Percentiles rank a stretch among this genome's conserved stretches.
phyloP scores from a whole-genome alignment of 2,113 vertebrate species.

The Scopus umbretta region DNA sequence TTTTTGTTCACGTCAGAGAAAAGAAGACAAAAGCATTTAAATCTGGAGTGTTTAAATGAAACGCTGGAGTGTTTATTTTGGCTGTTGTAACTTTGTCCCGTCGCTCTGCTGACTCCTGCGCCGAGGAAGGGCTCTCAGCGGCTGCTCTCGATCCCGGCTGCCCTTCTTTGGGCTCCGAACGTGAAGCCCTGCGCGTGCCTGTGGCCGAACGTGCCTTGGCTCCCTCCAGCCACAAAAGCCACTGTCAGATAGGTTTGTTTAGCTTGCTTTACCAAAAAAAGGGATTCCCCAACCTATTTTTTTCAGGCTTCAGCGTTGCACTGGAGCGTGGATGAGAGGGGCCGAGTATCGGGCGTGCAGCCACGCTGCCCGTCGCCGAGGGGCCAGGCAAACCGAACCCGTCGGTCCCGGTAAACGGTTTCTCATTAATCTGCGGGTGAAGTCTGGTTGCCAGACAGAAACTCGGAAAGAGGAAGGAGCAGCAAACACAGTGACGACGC shows the following conservation, averaged over 20 bases:
- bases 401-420: neutral
- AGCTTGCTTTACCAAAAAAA: slow-evolving; percentile 5
- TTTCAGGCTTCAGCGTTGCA: neutral
- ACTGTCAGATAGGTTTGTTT: neutral
- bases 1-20: neutral
- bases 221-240: neutral
- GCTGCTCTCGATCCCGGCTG: neutral
- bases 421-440: neutral
- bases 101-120: neutral
- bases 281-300: neutral
- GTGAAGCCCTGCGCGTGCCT: too few relatives aligned
- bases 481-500: slow-evolving; percentile 48
- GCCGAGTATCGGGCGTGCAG: accelerated
- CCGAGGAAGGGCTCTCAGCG: neutral
- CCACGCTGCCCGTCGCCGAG: accelerated
- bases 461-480: slow-evolving; percentile 46
- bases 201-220: neutral
- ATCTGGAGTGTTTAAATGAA: neutral
- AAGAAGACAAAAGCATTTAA: neutral
- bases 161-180: neutral
- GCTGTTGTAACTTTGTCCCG: neutral
- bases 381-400: neutral
- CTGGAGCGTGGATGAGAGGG: accelerated
- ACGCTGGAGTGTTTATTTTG: neutral
- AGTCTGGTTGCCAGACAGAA: neutral